Evolutionary conservation across 2,797 vertebrate genomes (phyloP), one percentile per base, ranked within the genome.

Genomic region (Linurgus olivaceus): DNA sequence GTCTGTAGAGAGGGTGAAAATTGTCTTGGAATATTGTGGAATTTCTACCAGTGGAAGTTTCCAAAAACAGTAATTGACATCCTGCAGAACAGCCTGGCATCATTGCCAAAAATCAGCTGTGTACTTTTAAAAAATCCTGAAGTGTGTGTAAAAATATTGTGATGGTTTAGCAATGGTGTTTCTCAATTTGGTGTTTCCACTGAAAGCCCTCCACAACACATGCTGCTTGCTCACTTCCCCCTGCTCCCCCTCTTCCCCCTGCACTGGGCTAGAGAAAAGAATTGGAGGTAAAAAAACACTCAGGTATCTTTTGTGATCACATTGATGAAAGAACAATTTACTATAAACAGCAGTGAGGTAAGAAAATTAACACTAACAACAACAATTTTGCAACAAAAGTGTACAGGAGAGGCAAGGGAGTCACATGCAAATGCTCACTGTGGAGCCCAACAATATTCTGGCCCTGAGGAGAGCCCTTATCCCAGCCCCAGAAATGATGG

Each of bases 271-370:
- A 35, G 20, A 70, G 28, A 88, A 14, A 16, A 61, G 16, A 70
- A 29, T 1, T 44, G 6, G 44, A 70, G 24, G 14, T 2, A 17
- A 11, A 37, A 55, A 55, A 17, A n/a, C 10, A 45, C 33, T 33
- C 17, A 25, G 0, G 0, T 7, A n/a, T 54, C 52, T 54, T n/a
- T 54, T n/a, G 19, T 21, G 52, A n/a, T 21, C 19, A 54, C 3
- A 5, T 9, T 55, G 31, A 37, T 21, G 10, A 50, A 63, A 62
- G 28, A 70, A 44, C 6, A 45, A 38, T 29, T 68, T 70, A 29
- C 17, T 44, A 23, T 12, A 25, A 62, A 33, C 17, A 38, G 17
- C 50, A 50, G 12, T 23, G 38, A 82, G 17, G 25, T 50, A 63
- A 57, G 50, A 82, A 63, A 62, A 76, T 2, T 1, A 28, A 38